phyloP scores from a whole-genome alignment of 2,113 vertebrate species.

The Tetrax tetrax region DNA sequence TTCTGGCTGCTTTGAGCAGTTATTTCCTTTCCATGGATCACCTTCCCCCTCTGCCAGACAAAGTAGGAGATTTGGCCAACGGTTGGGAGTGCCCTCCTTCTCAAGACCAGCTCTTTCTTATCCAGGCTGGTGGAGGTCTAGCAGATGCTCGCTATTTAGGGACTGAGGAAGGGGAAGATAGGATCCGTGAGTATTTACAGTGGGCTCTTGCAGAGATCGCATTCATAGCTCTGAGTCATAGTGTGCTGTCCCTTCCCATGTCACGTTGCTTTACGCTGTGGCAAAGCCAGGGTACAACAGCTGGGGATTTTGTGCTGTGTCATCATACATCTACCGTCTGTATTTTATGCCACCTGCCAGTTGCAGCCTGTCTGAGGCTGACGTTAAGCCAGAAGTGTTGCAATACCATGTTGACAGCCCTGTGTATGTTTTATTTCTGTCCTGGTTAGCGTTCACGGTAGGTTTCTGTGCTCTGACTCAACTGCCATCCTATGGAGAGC shows the following conservation, averaged over 20 bases:
- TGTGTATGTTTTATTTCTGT: neutral
- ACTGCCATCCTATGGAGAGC: neutral
- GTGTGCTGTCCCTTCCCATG: neutral
- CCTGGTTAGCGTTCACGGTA: neutral
- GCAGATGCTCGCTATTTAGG: neutral
- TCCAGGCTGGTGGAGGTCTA: neutral
- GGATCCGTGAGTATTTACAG: neutral
- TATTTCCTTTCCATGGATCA: neutral
- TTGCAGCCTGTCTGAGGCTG: neutral
- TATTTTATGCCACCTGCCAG: neutral
- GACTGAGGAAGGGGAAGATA: neutral
- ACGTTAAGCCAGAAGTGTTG: neutral
- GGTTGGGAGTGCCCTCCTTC: neutral
- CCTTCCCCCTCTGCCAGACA: neutral
- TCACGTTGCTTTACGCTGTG: rapidly evolving
- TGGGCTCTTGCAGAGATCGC: neutral
- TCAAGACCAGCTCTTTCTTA: neutral
- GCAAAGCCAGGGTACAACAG: neutral
- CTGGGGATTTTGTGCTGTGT: neutral
- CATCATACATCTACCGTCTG: neutral
- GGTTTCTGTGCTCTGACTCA: neutral
- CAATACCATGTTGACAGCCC: neutral
- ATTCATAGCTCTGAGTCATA: rapidly evolving
- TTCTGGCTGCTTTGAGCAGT: neutral
- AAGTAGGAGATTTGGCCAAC: neutral